Percentiles rank a stretch among this genome's conserved stretches.
Evolutionary conservation across 1,140 invertebrate species (phyloP).

Genomic region (Polyergus mexicanus): DNA sequence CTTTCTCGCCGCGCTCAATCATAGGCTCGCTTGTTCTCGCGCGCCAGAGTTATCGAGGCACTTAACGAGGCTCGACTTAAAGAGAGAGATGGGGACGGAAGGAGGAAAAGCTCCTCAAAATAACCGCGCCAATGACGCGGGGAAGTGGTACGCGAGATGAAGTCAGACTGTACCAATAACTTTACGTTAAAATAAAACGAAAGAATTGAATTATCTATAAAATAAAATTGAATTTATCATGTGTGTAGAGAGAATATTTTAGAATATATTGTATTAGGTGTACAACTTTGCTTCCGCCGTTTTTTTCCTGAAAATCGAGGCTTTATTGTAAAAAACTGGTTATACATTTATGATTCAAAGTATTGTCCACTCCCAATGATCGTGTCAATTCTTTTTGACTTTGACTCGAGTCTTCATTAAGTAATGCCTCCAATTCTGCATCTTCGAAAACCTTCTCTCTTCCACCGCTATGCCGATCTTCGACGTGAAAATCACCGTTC

Average conservation of each 20-base stretch:
- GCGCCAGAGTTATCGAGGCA: conserved; percentile 54
- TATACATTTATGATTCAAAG: no score
- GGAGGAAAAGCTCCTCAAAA: not conserved
- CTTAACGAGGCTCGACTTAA: conserved; percentile 49
- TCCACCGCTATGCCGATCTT: no score
- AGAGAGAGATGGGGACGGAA: conserved; percentile 21
- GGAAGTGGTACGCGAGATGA: not conserved
- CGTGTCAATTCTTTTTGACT: no score
- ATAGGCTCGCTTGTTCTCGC: conserved; percentile 51
- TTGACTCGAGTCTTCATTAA: no score
- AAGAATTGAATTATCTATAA: not conserved
- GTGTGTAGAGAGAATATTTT: not conserved
- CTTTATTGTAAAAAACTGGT: no score
- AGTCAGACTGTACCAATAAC: not conserved
- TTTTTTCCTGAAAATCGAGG: no score
- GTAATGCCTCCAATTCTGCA: no score
- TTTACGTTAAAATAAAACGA: not conserved
- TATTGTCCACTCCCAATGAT: no score
- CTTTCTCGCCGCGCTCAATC: conserved; percentile 57
- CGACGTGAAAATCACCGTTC: no score
- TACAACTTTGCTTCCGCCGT: no score
- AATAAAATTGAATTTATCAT: not conserved
- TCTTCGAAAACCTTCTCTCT: no score
- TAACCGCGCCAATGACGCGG: not conserved
- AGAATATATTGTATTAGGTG: no score